phyloP scores from a whole-genome alignment of 1,140 invertebrate genomes.

The Laupala kohalensis region DNA sequence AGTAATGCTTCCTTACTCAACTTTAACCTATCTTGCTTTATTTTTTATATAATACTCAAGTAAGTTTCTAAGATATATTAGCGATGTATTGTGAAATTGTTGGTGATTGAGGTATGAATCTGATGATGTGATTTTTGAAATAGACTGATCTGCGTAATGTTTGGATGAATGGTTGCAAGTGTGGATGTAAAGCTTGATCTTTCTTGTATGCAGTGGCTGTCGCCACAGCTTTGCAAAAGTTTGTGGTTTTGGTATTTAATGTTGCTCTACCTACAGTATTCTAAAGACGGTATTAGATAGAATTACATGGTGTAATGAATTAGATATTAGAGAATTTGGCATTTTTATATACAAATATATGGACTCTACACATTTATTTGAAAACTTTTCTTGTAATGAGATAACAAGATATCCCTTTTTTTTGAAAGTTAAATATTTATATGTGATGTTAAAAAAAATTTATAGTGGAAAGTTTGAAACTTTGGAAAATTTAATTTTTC shows the following conservation, averaged over 20 bases:
- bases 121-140: no score
- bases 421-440: not conserved
- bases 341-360: not conserved
- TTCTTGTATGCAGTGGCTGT: not conserved
- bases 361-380: not conserved
- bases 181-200: not conserved
- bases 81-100: no score
- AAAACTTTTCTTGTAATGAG: not conserved
- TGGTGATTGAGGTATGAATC: no score
- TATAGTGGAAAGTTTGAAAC: not conserved
- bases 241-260: not conserved
- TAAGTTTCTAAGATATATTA: no score
- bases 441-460: not conserved
- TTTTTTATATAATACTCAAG: no score
- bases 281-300: not conserved
- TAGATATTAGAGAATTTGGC: not conserved
- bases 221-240: not conserved
- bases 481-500: not conserved
- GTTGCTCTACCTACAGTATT: not conserved
- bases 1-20: no score
- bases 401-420: not conserved
- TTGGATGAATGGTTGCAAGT: not conserved
- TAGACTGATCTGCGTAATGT: not conserved
- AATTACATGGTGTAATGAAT: not conserved
- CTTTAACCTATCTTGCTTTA: no score